Evolutionary conservation across 2,888 invertebrate genomes (phyloP).

Genomic region (Papilio gigon): DNA sequence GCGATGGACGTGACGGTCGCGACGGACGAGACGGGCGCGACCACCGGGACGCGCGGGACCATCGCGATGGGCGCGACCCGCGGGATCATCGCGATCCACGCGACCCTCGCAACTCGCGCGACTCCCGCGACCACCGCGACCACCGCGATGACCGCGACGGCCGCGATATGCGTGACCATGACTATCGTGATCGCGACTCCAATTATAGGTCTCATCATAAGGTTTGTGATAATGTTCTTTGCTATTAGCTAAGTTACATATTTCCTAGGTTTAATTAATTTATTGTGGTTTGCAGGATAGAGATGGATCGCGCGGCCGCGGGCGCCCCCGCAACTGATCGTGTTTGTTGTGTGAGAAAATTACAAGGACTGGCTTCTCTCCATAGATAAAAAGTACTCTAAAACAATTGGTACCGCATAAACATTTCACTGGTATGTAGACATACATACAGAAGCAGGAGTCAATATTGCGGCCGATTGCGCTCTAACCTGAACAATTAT

Average conservation of each 20-base stretch:
- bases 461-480: constrained; percentile 59
- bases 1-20: constrained; percentile 51
- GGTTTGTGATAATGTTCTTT: constrained; percentile 49
- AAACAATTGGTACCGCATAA: constrained; percentile 75
- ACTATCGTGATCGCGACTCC: constrained; percentile 60
- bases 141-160: constrained; percentile 55
- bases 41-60: constrained; percentile 53
- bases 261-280: constrained; percentile 12
- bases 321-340: constrained; percentile 75
- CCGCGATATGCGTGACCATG: constrained; percentile 50
- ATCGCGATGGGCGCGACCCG: constrained; percentile 56
- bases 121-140: constrained; percentile 56
- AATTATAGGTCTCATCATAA: constrained; percentile 73
- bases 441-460: constrained; percentile 61
- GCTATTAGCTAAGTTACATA: neutral
- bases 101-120: constrained; percentile 59
- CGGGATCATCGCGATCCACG: constrained; percentile 60
- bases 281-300: constrained; percentile 67
- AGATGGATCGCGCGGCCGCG: constrained; percentile 76
- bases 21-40: constrained; percentile 47
- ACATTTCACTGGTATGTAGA: constrained; percentile 62
- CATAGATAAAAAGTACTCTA: constrained; percentile 79
- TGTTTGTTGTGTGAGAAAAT: constrained; percentile 61
- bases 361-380: constrained; percentile 80
- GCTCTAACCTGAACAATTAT: constrained; percentile 74